A percentile compares a stretch with the other conserved stretches of the same genome.
These are phyloP conservation scores for Dendropsophus ebraccatus DNA, from an alignment of 2,113 vertebrate species.

Conservation along the genomic window DNA sequence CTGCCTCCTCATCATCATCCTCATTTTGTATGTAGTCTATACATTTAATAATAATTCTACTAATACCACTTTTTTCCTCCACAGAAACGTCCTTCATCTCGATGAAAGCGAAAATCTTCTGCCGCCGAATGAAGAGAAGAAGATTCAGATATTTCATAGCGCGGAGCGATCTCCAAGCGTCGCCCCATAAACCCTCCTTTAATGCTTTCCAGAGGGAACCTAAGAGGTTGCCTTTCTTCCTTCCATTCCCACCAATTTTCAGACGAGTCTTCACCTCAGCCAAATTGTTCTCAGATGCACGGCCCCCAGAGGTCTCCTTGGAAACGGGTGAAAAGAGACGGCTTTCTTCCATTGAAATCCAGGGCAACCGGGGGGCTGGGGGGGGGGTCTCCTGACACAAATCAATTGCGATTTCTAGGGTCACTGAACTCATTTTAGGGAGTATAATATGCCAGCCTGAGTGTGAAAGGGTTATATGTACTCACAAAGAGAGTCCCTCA, in stretches of 20 bases:
- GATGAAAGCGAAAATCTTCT: neutral
- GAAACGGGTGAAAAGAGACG: constrained; percentile 83
- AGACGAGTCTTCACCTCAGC: constrained; percentile 89
- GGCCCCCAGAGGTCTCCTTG: constrained; percentile 83
- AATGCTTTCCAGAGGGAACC: constrained; percentile 29
- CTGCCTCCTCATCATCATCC: no score
- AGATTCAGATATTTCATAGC: neutral
- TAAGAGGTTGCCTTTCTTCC: constrained; percentile 7
- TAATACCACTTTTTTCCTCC: no score
- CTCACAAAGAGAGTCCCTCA: constrained; percentile 45
- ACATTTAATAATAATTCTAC: no score
- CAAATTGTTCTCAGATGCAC: constrained; percentile 88
- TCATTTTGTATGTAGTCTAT: no score
- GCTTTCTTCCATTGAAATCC: constrained; percentile 83
- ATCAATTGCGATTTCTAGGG: constrained; percentile 88
- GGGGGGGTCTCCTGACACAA: constrained; percentile 81
- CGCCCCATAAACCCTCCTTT: constrained; percentile 13
- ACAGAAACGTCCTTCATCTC: neutral
- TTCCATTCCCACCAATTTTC: constrained; percentile 80
- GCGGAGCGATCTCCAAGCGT: neutral
- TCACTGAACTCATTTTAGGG: constrained; percentile 85
- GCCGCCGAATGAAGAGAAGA: neutral
- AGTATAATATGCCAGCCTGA: constrained; percentile 73
- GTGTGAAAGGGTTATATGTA: constrained; percentile 40
- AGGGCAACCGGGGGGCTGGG: constrained; percentile 79